Base-by-base conservation (phyloP, 1,140 invertebrate genomes). In the Octopus bimaculoides region DNA sequence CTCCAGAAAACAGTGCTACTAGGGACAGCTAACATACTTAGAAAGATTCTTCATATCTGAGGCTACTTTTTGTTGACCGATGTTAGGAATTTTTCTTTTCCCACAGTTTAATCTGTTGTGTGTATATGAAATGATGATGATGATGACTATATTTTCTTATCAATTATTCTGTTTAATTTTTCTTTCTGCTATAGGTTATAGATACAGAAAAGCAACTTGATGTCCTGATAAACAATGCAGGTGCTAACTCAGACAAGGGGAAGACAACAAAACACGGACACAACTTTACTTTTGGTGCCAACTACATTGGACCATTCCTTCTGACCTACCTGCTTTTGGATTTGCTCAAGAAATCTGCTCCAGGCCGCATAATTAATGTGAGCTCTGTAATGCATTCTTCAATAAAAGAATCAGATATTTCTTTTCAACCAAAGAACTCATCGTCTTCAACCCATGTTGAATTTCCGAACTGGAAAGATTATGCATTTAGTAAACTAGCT, bases 401-500 rank as follows among this genome's bases (percentile, higher is more conserved):
- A 12, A 10, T 12, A 7, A 54, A 4, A 14, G n/a, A 54, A 54
- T n/a, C 12, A 5, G 17, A 52, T 5, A 12, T 9, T 7, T 77
- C 12, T n/a, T 52, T 8, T n/a, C 52, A 52, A 0, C 26, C 26
- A 41, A 41, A 41, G 0, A 52, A 41, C 5, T 2, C 75, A 14
- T 52, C 41, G 53, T n/a, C 52, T 9, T 26, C 26, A 69, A 3
- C 66, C 0, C 17, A 6, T 52, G 10, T 52, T 10, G 7, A 54
- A 12, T 77, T 52, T 77, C 75, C 75, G 0, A n/a, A 52, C n/a
- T 52, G 41, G 8, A 12, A 5, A 9, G 75, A 52, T 41, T 77
- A 77, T 52, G 41, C 41, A n/a, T 52, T 52, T 10, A 77, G 75
- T 10, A 77, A 77, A 77, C 75, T 77, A 5, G 75, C 52, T 10